phyloP scores from a whole-genome alignment of 2,888 invertebrate species.

The Synanthedon andrenaeformis region DNA sequence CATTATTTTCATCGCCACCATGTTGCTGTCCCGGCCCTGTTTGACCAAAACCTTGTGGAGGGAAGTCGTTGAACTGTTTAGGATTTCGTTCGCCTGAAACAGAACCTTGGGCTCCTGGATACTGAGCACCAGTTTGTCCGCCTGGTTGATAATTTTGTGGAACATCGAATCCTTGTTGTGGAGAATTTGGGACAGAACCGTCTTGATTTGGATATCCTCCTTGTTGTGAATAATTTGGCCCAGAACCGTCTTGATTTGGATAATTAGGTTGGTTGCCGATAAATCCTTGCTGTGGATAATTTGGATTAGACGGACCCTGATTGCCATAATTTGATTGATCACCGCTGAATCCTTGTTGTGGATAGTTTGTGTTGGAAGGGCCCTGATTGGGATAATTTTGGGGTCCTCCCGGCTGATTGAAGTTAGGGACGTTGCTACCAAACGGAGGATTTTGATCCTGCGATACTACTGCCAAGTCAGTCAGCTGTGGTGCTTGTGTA shows the following conservation, averaged over 20 bases:
- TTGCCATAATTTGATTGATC: slow-evolving; percentile 5
- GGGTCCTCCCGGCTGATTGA: neutral
- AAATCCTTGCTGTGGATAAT: slow-evolving; percentile 3
- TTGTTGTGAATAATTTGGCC: slow-evolving; percentile 5
- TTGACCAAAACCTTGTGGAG: slow-evolving; percentile 2
- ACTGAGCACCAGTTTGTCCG: slow-evolving; percentile 3
- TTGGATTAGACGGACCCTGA: neutral
- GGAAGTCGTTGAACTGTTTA: slow-evolving; percentile 18
- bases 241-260: slow-evolving; percentile 3
- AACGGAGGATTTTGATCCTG: slow-evolving; percentile 7
- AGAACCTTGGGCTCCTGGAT: slow-evolving; percentile 6
- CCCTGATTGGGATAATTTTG: neutral
- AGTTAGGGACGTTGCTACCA: neutral
- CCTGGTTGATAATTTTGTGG: slow-evolving; percentile 5
- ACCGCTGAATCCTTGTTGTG: slow-evolving; percentile 5
- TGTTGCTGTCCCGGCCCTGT: slow-evolving; percentile 2
- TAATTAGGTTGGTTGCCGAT: slow-evolving; percentile 3
- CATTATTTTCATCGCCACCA: slow-evolving; percentile 3
- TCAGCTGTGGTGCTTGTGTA: slow-evolving; percentile 28
- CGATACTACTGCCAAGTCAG: slow-evolving; percentile 14
- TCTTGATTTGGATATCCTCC: slow-evolving; percentile 4
- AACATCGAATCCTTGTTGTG: slow-evolving; percentile 5
- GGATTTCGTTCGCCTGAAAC: slow-evolving; percentile 18
- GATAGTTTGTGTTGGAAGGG: slow-evolving; percentile 4
- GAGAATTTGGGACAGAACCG: slow-evolving; percentile 3